Base-by-base conservation (phyloP, 2,113 vertebrate genomes). In the Tauraco erythrolophus region DNA sequence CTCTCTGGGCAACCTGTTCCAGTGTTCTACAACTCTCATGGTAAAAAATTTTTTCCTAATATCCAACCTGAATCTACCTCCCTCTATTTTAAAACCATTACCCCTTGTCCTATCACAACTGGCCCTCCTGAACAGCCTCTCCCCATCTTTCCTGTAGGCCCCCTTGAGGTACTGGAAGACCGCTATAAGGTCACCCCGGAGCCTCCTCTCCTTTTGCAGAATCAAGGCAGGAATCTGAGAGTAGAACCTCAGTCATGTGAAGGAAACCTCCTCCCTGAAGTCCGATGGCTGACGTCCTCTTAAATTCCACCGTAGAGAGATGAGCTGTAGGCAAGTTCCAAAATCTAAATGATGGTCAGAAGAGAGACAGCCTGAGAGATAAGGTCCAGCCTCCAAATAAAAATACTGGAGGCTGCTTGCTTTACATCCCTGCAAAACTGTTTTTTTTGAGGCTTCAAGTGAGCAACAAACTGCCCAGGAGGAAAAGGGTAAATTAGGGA, bases 281-380 rank as follows among this genome's bases (percentile, higher is more conserved):
- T 6, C 2, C 14, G 4, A 5, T 37, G 41, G 19, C 5, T 35
- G 70, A 8, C 1, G 8, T 24, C 39, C 51, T 13, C 3, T 14
- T 28, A 18, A 23, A 58, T 33, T 31, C 68, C 10, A 0, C 0
- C 0, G 4, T 4, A 19, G 75, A 19, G 54, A 35, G 22, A 8
- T 10, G 45, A 51, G 50, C 70, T 39, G 6, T 9, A 1, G 58
- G 50, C 46, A 23, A 11, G n/a, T 17, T 24, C 16, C 3, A 9
- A 35, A 58, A 9, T 1, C 31, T 6, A 10, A 24, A 5, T 9
- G 76, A 21, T 6, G 39, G 25, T 6, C 9, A 64, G 43, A 5
- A 37, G 28, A 48, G 58, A 51, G 8, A 10, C 10, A 35, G 57
- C 24, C 51, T 0, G n/a, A 48, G 37, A n/a, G 72, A 62, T 2